Base-by-base conservation (phyloP, 2,113 vertebrate species). In the Laticauda colubrina region DNA sequence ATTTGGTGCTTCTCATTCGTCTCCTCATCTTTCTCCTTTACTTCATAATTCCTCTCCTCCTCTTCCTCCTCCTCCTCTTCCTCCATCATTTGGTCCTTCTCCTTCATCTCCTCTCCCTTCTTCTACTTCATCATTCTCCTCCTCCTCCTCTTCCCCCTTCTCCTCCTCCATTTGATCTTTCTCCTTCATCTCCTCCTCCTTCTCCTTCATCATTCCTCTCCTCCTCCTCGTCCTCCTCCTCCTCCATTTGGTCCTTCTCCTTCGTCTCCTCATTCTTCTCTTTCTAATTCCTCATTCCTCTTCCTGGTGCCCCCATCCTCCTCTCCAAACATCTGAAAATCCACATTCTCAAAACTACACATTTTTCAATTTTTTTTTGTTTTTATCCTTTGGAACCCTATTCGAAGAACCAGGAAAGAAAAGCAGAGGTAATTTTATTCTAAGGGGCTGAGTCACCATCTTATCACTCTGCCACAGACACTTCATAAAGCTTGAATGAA, bases 401-500 rank as follows among this genome's bases (percentile, higher is more conserved):
- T 34, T 51, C 69, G 0, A 26, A 55, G 29, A 69, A 61, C 43
- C 88, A 34, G 43, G 20, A 54, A 24, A 39, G 55, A 91, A 88
- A 91, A 75, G 1, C 1, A 9, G n/a, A 24, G 23, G 24, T 87
- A 88, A 90, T 88, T 93, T 90, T 91, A 91, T 91, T 88, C 51
- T 34, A 11, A 88, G 56, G 45, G 39, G n/a, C 54, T 93, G 92
- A 64, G 75, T 93, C 56, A 90, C 39, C 23, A 5, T 55, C 81
- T 69, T 90, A 75, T 87, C 85, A 69, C 85, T 23, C 23, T 45
- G 39, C 10, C 64, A 55, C 85, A 87, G 92, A 93, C 69, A 56
- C 20, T 45, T 92, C 92, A 69, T 85, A 85, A 91, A 92, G 54
- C 11, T 87, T 61, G 92, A 91, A 43, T 45, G 59, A 75, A 39